phyloP scores from a whole-genome alignment of 2,888 invertebrate genomes.

The Nineta flava region DNA sequence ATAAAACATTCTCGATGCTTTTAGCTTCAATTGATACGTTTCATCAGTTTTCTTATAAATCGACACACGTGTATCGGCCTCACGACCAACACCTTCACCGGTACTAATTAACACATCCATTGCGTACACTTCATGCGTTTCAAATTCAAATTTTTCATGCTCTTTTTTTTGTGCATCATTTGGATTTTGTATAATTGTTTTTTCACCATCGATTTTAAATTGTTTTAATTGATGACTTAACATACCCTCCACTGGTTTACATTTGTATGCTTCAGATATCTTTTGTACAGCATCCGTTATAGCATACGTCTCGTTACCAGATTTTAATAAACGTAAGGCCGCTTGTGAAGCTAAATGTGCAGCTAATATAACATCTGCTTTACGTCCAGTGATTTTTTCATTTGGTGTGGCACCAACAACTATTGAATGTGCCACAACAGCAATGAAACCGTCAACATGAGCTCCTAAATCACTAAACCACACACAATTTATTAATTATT shows the following conservation, averaged over 20 bases:
- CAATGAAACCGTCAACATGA: conserved; percentile 97
- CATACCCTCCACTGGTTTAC: conserved; percentile 91
- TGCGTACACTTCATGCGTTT: conserved; percentile 93
- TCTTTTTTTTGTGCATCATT: conserved; percentile 93
- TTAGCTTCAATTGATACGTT: conserved; percentile 91
- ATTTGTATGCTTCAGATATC: conserved; percentile 81
- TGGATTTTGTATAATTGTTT: conserved; percentile 94
- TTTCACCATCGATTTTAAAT: conserved; percentile 94
- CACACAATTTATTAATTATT: conserved; percentile 5
- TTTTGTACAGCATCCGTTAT: conserved; percentile 88
- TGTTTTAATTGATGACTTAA: conserved; percentile 90
- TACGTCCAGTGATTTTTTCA: conserved; percentile 65
- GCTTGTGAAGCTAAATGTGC: conserved; percentile 94
- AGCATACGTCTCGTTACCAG: conserved; percentile 81
- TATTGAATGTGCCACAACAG: conserved; percentile 92
- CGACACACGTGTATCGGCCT: conserved; percentile 88
- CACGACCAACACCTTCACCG: conserved; percentile 86
- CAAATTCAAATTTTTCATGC: conserved; percentile 91
- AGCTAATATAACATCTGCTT: conserved; percentile 89
- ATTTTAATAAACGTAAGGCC: conserved; percentile 79
- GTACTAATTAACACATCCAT: conserved; percentile 96
- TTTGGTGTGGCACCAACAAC: conserved; percentile 66
- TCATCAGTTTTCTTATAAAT: conserved; percentile 98
- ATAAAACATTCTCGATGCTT: conserved; percentile 85
- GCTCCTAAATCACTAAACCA: conserved; percentile 81